Percentiles rank a stretch among this genome's conserved stretches.
phyloP scores from a whole-genome alignment of 2,113 vertebrate genomes.

The Oenanthe oenanthe region DNA sequence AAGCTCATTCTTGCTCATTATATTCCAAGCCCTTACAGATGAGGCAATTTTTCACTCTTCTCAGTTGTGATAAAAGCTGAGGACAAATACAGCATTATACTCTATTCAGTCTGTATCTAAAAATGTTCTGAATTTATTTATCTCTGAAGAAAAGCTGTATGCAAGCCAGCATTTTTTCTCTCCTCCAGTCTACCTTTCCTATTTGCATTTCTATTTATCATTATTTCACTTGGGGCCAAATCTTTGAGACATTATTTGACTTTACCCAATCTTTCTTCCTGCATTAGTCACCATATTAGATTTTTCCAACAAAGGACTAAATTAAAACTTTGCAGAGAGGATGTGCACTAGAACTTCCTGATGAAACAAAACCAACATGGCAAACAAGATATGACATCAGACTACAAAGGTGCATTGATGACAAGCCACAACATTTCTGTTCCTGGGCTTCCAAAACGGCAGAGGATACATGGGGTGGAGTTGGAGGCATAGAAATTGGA shows the following conservation, averaged over 20 bases:
- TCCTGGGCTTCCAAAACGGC: neutral
- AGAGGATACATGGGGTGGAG: neutral
- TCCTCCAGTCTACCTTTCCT: neutral
- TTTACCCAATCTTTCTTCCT: neutral
- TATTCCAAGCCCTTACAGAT: conserved; percentile 31
- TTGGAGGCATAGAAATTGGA: neutral
- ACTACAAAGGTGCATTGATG: neutral
- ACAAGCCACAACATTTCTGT: neutral
- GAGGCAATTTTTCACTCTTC: conserved; percentile 49
- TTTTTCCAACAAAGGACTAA: neutral
- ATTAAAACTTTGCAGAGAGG: neutral
- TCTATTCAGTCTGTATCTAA: neutral
- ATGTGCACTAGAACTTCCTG: neutral
- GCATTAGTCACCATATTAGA: neutral
- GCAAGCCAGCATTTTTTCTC: neutral
- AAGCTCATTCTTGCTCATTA: conserved; percentile 51
- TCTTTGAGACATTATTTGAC: neutral
- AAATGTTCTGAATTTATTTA: conserved; percentile 41
- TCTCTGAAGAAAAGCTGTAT: conserved; percentile 15
- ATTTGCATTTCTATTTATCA: conserved; percentile 10
- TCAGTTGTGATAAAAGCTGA: conserved; percentile 39
- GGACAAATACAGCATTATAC: conserved; percentile 39
- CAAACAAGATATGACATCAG: neutral
- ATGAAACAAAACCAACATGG: neutral
- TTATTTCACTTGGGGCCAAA: neutral